A percentile compares a stretch with the other conserved stretches of the same genome.
phyloP scores from a whole-genome alignment of 2,888 invertebrate genomes.

The Parochlus steinenii region DNA sequence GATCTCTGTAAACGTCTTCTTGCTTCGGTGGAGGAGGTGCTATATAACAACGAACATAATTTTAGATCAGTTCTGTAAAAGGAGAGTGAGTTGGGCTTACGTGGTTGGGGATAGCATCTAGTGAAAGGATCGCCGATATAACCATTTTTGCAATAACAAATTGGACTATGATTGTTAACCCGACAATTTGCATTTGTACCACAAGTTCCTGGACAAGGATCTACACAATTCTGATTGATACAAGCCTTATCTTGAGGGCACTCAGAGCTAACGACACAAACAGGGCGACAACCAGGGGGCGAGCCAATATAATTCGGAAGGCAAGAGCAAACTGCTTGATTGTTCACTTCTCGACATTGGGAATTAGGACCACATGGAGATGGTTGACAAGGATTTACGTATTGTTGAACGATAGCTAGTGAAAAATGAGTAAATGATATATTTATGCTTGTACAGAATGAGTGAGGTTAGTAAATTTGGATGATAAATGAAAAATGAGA shows the following conservation, averaged over 20 bases:
- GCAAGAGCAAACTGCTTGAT: slow-evolving; percentile 40
- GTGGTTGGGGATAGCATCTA: slow-evolving; percentile 40
- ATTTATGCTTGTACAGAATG: too few species aligned
- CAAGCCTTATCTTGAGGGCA: slow-evolving; percentile 42
- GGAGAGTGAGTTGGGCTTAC: slow-evolving; percentile 50
- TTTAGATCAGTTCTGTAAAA: slow-evolving; percentile 39
- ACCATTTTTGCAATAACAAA: slow-evolving; percentile 45
- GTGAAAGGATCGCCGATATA: slow-evolving; percentile 61
- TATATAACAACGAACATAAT: slow-evolving; percentile 39
- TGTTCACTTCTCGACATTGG: slow-evolving; percentile 49
- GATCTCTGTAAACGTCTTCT: slow-evolving; percentile 30
- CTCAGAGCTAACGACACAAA: slow-evolving; percentile 37
- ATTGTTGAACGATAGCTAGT: slow-evolving; percentile 28
- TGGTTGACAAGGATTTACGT: background rate
- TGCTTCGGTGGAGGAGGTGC: slow-evolving; percentile 18
- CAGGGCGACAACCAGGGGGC: slow-evolving; percentile 42
- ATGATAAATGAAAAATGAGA: slow-evolving; percentile 13
- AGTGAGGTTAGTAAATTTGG: background rate
- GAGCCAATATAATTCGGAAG: slow-evolving; percentile 39
- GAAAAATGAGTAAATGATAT: background rate
- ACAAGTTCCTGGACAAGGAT: slow-evolving; percentile 63
- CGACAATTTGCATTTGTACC: slow-evolving; percentile 52
- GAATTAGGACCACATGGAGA: slow-evolving; percentile 57
- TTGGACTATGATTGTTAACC: slow-evolving; percentile 50
- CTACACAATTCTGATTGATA: slow-evolving; percentile 50